Conservation (phyloP, 2,797 vertebrate genomes). For the Acipenser oxyrinchus region DNA sequence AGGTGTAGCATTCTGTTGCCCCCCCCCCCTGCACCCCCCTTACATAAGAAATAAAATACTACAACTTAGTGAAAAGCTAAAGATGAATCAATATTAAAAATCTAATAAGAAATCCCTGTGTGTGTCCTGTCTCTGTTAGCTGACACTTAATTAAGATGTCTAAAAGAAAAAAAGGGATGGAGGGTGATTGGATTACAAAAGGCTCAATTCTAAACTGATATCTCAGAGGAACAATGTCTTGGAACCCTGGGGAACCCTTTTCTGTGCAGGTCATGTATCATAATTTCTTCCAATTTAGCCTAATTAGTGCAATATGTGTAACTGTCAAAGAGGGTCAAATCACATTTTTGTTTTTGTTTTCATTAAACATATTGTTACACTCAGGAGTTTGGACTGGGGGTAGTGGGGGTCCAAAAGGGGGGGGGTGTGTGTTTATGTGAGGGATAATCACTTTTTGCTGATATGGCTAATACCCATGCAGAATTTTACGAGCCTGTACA, state of each 20-base stretch:
- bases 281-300: not conserved
- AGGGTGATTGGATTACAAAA: no score
- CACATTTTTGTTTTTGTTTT: slow-evolving; percentile 11
- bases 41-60: no score
- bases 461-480: slow-evolving; percentile 11
- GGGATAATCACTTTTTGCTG: not conserved
- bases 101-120: no score
- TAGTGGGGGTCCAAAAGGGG: not conserved
- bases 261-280: slow-evolving; percentile 10
- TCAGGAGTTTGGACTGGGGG: not conserved
- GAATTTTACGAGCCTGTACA: slow-evolving; percentile 9
- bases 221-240: no score
- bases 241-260: not conserved
- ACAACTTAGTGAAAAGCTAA: no score
- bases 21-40: no score
- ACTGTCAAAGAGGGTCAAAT: not conserved
- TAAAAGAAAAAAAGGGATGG: no score
- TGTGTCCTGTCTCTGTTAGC: no score
- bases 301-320: not conserved
- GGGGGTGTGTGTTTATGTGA: not conserved
- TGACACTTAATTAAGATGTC: no score
- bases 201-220: no score
- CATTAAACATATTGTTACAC: not conserved
- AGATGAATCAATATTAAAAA: no score
- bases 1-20: no score